phyloP scores from a whole-genome alignment of 2,888 invertebrate species.

The Rotaria magnacalcarata region DNA sequence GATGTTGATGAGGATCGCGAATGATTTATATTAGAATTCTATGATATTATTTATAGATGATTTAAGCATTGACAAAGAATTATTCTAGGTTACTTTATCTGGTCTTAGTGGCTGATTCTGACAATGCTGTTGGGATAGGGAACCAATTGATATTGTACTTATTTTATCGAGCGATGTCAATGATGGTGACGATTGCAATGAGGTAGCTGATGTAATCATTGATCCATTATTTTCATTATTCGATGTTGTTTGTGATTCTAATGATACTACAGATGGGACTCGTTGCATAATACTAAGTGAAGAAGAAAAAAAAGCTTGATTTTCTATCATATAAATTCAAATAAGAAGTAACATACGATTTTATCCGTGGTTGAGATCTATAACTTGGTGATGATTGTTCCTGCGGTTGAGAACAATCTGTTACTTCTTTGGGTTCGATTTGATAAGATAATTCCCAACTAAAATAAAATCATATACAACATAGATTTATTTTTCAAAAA shows the following conservation, averaged over 20 bases:
- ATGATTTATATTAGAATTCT: not conserved
- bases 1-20: slow-evolving; percentile 16
- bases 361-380: not conserved
- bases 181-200: not conserved
- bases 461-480: not conserved
- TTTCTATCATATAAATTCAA: not conserved
- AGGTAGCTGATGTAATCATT: not conserved
- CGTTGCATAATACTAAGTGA: not conserved
- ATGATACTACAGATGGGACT: not conserved
- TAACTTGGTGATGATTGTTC: not conserved
- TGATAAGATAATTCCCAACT: slow-evolving; percentile 31
- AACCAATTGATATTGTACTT: not conserved
- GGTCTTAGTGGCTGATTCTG: not conserved
- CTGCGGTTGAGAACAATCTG: not conserved
- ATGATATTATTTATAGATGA: not conserved
- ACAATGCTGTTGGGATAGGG: not conserved
- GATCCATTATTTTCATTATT: not conserved
- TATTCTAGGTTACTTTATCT: not conserved
- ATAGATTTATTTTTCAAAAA: not conserved
- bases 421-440: not conserved
- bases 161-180: not conserved
- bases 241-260: not conserved
- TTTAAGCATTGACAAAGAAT: not conserved
- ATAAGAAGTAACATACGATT: not conserved
- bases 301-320: too few species aligned